Evolutionary conservation across 2,888 invertebrate genomes (phyloP).

Genomic region (Tetragnatha montana): DNA sequence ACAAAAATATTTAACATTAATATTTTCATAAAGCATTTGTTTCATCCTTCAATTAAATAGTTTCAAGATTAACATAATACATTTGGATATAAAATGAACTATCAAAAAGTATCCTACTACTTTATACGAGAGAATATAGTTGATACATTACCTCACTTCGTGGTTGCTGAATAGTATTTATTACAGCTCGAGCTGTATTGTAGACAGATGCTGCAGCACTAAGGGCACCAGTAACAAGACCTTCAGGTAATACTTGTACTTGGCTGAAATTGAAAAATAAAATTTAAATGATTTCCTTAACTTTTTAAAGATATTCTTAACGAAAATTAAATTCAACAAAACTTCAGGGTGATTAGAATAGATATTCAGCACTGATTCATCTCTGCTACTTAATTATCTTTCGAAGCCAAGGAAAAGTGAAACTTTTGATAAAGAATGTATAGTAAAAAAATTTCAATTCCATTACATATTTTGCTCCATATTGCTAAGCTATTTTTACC

Average conservation of each 20-base stretch:
- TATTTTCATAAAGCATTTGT: no score
- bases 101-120: no score
- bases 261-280: constrained; percentile 40
- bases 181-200: constrained; percentile 70
- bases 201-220: constrained; percentile 72
- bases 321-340: neutral
- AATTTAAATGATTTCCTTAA: neutral
- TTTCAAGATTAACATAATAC: no score
- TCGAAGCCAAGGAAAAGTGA: neutral
- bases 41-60: no score
- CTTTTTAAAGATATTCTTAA: neutral
- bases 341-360: no score
- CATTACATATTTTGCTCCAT: neutral
- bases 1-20: no score
- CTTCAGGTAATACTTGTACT: constrained; percentile 72
- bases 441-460: neutral
- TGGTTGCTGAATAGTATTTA: constrained; percentile 56
- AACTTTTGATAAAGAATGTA: neutral
- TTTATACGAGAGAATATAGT: no score
- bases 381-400: neutral
- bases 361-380: neutral
- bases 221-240: constrained; percentile 71
- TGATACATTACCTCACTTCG: constrained; percentile 25
- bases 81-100: no score
- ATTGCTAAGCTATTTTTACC: no score